Conservation (phyloP, 2,113 vertebrate species). For the Anser cygnoides region DNA sequence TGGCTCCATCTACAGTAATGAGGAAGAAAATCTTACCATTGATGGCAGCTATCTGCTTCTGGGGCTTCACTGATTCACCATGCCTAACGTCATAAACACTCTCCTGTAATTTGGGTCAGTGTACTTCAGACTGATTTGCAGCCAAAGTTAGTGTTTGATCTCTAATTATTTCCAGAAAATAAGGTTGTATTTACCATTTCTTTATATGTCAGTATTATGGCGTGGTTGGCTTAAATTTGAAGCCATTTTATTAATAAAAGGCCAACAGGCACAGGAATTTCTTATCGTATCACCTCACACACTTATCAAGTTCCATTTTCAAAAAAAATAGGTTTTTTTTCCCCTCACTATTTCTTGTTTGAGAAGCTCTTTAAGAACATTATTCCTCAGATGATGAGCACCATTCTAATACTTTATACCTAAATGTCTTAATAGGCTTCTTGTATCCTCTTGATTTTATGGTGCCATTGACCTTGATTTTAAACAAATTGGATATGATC, state of each 20-base stretch:
- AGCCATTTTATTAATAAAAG: constrained; percentile 19
- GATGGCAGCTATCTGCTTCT: neutral
- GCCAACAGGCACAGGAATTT: neutral
- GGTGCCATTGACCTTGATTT: neutral
- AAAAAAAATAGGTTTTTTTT: neutral
- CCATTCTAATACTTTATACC: neutral
- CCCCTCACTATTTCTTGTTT: neutral
- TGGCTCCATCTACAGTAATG: constrained; percentile 79
- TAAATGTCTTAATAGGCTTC: neutral
- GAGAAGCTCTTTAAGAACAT: neutral
- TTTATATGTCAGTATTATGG: constrained; percentile 2
- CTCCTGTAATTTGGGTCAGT: neutral
- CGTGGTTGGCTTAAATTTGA: constrained; percentile 41
- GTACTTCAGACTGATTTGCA: constrained; percentile 7
- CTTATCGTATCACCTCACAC: neutral
- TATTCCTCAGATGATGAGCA: neutral
- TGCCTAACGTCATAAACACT: neutral
- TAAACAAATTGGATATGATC: neutral
- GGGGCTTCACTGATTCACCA: neutral
- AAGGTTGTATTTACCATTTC: neutral
- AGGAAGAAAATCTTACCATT: neutral
- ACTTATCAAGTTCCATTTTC: neutral
- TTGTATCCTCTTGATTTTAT: neutral
- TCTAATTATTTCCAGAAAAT: constrained; percentile 27
- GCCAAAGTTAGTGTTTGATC: neutral